Percentiles rank a stretch among this genome's conserved stretches.
These are phyloP conservation scores for Pedetes capensis DNA, from an alignment of 2,113 vertebrate species.

Conservation along the genomic window DNA sequence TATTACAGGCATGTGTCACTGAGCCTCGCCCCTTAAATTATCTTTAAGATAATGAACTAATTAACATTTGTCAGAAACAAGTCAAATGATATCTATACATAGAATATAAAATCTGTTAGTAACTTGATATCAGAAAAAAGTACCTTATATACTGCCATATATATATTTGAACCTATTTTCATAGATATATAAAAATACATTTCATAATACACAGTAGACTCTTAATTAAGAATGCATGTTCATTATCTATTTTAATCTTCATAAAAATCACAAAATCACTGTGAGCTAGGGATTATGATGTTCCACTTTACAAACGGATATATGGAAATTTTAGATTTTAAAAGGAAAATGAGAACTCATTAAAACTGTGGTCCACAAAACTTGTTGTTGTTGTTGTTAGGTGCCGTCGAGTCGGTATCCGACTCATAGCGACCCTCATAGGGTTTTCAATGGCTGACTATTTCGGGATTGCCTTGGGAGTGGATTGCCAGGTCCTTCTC, in stretches of 20 bases:
- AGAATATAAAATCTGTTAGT: background rate
- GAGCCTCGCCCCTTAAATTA: background rate
- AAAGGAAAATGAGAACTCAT: background rate
- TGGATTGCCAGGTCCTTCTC: too few relatives aligned
- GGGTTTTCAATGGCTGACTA: too few relatives aligned
- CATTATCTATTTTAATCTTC: background rate
- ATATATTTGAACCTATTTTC: background rate
- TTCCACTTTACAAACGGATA: background rate
- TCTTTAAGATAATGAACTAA: conserved; percentile 22
- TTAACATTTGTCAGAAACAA: background rate
- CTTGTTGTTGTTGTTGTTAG: too few relatives aligned
- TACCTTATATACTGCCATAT: background rate
- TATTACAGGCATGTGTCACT: too few relatives aligned
- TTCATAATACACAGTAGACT: background rate
- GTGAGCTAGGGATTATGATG: background rate
- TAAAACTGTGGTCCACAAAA: background rate
- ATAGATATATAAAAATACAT: background rate
- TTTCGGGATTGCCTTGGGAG: too few relatives aligned
- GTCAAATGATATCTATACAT: background rate
- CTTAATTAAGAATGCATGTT: background rate
- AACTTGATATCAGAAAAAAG: background rate
- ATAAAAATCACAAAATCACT: background rate
- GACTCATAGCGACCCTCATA: too few relatives aligned
- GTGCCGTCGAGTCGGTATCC: too few relatives aligned
- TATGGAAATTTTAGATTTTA: background rate